Percentiles rank a stretch among this genome's conserved stretches.
phyloP scores from a whole-genome alignment of 1,140 invertebrate genomes.

The Temnothorax nylanderi region DNA sequence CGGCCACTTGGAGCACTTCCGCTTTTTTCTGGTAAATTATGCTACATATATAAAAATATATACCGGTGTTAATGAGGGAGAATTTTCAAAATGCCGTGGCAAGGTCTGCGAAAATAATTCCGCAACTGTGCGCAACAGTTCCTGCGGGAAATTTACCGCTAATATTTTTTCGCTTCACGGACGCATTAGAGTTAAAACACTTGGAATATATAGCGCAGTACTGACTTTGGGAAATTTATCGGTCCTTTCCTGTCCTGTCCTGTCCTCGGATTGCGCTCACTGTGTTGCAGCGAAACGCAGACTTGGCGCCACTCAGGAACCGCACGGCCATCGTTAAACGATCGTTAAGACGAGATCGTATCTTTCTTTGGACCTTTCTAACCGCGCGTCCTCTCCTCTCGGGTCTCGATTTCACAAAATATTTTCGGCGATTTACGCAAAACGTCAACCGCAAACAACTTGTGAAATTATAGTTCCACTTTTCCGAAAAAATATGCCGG shows the following conservation, averaged over 20 bases:
- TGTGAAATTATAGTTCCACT: conserved; percentile 10
- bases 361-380: conserved; percentile 69
- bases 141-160: conserved; percentile 57
- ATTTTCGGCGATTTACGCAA: conserved; percentile 69
- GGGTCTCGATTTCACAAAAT: conserved; percentile 76
- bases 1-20: neutral
- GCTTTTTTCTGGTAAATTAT: conserved; percentile 29
- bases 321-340: conserved; percentile 81
- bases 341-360: conserved; percentile 82
- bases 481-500: neutral
- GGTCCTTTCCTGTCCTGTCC: conserved; percentile 30
- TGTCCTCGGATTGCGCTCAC: conserved; percentile 47
- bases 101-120: conserved; percentile 14
- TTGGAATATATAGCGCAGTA: conserved; percentile 55
- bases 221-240: conserved; percentile 71
- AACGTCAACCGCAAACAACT: neutral
- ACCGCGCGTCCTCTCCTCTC: neutral
- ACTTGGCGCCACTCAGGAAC: conserved; percentile 80
- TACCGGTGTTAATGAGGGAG: conserved; percentile 39
- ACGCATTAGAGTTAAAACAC: conserved; percentile 61
- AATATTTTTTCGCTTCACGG: conserved; percentile 66
- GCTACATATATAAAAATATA: conserved; percentile 36
- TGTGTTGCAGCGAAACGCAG: conserved; percentile 24
- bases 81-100: conserved; percentile 36
- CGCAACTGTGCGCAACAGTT: conserved; percentile 36